Evolutionary conservation across 2,888 invertebrate species (phyloP), one percentile per base, ranked within the genome.

Genomic region (Sphecodes monilicornis): DNA sequence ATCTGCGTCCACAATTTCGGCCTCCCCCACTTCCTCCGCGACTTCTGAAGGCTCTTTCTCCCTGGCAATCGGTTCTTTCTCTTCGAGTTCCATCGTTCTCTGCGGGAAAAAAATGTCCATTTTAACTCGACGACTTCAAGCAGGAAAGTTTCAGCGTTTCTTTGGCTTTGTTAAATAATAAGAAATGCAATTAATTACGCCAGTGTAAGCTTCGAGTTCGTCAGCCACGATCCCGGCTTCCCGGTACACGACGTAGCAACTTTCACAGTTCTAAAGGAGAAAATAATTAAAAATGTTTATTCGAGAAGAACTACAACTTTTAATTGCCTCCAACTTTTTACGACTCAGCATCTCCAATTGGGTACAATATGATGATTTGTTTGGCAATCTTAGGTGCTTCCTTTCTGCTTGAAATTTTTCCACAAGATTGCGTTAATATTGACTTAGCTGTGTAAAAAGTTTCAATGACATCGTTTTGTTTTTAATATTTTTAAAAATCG

Each of bases 231-330:
- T 54, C 16, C 86, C 80, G 10, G 82, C 89, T 46, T 87, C 83
- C 5, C 84, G 64, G 32, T 82, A 83, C 36, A 85, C 74, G 4
- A 64, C 32, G 4, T 60, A 57, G 54, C 89, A 92, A 0, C 86
- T 81, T 10, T 84, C 75, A 72, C 90, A 90, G 71, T 80, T 72
- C 92, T 92, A 70, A 39, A 80, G 22, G 73, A 26, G 66, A 5
- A 54, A 60, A 46, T 10, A 26, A n/a, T 10, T 57, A 54, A 54
- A 54, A 54, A 3, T 26, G n/a, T 11, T 57, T 26, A 13, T 0
- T 26, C 11, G 26, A 57, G n/a, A 5, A 13, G 11, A n/a, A 0
- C 11, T 4, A 26, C 0, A 57, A 54, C 26, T 41, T 41, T 41
- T 41, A 41, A 41, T 41, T 11, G 41, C 3, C 41, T 6, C 11